Base-by-base conservation (phyloP, 2,113 vertebrate species). In the Protobothrops flavoviridis region DNA sequence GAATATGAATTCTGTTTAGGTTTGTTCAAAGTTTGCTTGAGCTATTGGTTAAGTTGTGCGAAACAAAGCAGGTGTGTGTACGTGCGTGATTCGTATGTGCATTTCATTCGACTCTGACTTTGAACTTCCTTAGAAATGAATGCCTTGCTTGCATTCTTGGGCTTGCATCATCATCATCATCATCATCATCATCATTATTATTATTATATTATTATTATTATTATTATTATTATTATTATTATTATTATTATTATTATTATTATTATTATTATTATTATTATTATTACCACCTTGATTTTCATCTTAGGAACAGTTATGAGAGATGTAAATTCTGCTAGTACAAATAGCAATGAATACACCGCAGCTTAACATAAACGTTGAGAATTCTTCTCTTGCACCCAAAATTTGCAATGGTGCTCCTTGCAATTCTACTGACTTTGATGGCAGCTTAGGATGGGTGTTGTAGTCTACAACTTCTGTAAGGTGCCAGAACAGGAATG, bases 61-160 rank as follows among this genome's bases (percentile, higher is more conserved):
- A 33, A 74, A 74, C n/a, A 74, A 74, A 20, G 21, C 69, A 39
- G 33, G 33, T 81, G 5, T 81, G 33, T 21, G 33, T 20, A 10
- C 3, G 2, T 81, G 15, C 5, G 0, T 8, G 1, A 45, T 45
- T 45, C 3, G 0, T 81, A 5, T 39, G 5, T 81, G n/a, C n/a
- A 15, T 81, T 81, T 81, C 69, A 6, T 33, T 39, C 15, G 0
- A 39, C 69, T 81, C 69, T 33, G 33, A 8, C n/a, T 81, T 81
- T 20, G 69, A 39, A 39, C 20, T 81, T 21, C n/a, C 69, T 21
- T 81, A 7, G 33, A 39, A 20, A 39, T 39, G 15, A 81, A 21
- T 81, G 33, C 6, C 69, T 81, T 3, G 33, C 69, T 39, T 81
- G 33, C 15, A 33, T 33, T 39, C 69, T 33, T 33, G n/a, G 69